These are phyloP conservation scores for mouse (Mus musculus) DNA, from an alignment of 2,113 vertebrate genomes.

Conservation along the genomic window DNA sequence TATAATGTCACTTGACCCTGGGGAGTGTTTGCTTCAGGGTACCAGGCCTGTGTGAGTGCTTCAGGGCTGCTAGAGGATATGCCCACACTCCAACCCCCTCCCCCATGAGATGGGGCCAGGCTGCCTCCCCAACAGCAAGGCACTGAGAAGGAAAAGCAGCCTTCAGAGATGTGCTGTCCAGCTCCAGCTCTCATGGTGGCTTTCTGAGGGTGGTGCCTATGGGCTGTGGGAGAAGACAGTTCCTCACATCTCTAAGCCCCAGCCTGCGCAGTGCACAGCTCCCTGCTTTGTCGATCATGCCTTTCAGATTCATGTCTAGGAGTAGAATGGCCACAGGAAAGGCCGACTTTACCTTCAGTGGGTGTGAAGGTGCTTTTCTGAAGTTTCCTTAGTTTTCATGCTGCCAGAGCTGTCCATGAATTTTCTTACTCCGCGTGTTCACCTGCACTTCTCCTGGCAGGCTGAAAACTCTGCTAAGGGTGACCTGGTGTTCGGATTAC, in stretches of 20 bases:
- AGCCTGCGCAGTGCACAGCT: accelerated
- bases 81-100: accelerated
- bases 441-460: not conserved
- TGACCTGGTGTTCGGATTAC: not conserved
- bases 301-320: not conserved
- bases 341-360: not conserved
- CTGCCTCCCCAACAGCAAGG: not conserved
- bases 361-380: not conserved
- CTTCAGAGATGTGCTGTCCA: not conserved
- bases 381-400: not conserved
- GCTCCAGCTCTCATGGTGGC: not conserved
- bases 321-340: not conserved
- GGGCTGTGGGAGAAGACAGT: not conserved
- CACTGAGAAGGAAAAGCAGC: not conserved
- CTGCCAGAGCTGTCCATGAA: not conserved
- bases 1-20: not conserved
- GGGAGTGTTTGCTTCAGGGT: not conserved
- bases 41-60: not conserved
- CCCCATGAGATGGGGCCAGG: not conserved
- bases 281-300: not conserved
- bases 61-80: not conserved
- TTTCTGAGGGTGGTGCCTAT: not conserved
- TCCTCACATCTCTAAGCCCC: not conserved
- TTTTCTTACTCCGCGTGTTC: not conserved
- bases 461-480: not conserved